A percentile compares a stretch with the other conserved stretches of the same genome.
These are phyloP conservation scores for Podarcis lilfordi DNA, from an alignment of 2,797 vertebrate genomes.

Conservation along the genomic window DNA sequence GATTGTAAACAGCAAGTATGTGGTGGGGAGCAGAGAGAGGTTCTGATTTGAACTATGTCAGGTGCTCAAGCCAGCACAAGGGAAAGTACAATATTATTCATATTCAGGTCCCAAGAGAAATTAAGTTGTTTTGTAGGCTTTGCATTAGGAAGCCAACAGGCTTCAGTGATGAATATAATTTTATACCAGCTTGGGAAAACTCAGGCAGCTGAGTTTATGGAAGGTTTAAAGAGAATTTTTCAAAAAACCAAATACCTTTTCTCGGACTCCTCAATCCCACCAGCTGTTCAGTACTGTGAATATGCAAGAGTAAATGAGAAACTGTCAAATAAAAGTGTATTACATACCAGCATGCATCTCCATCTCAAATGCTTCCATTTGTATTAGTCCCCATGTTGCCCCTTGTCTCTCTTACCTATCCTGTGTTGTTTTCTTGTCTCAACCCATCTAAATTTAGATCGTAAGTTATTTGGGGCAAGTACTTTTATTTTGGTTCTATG, in stretches of 20 bases:
- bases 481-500: too few relatives aligned
- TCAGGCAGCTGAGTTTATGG: neutral
- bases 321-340: neutral
- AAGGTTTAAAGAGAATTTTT: slow-evolving; percentile 1
- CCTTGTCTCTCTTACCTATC: too few relatives aligned
- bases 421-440: too few relatives aligned
- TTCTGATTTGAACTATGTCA: too few relatives aligned
- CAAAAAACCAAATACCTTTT: slow-evolving; percentile 38
- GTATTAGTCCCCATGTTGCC: too few relatives aligned
- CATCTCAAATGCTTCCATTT: too few relatives aligned
- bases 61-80: neutral
- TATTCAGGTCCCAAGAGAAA: neutral
- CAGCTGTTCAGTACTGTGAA: slow-evolving; percentile 7
- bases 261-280: neutral
- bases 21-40: too few relatives aligned
- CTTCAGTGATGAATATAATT: neutral
- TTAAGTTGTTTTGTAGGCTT: neutral
- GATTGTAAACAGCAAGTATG: neutral
- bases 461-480: too few relatives aligned
- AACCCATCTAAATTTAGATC: too few relatives aligned
- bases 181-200: neutral
- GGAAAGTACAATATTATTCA: neutral
- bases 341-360: neutral
- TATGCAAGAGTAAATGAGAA: neutral
- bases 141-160: neutral